These are phyloP conservation scores for Epirrhoe tristata DNA, from an alignment of 2,888 invertebrate species.

Conservation along the genomic window DNA sequence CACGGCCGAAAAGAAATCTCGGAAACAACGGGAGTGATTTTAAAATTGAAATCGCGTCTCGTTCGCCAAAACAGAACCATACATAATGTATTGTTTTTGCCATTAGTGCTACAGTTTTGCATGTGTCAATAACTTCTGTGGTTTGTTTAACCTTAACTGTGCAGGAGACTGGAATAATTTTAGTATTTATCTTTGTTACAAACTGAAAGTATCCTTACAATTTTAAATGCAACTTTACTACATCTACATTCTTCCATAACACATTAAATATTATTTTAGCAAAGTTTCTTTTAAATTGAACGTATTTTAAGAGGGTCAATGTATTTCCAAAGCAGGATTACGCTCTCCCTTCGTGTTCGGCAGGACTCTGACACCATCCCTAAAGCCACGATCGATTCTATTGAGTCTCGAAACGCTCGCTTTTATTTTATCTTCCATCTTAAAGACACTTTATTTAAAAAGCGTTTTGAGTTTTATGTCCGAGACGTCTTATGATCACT, in stretches of 20 bases:
- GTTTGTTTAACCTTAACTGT: slow-evolving; percentile 31
- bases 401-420: slow-evolving; percentile 27
- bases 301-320: background rate
- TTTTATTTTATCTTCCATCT: slow-evolving; percentile 37
- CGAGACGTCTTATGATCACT: slow-evolving; percentile 37
- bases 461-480: slow-evolving; percentile 38
- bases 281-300: background rate
- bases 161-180: slow-evolving; percentile 12
- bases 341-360: slow-evolving; percentile 17
- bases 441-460: slow-evolving; percentile 38
- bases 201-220: background rate
- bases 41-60: slow-evolving; percentile 62
- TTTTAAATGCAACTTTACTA: too few species aligned
- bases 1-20: slow-evolving; percentile 55
- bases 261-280: background rate
- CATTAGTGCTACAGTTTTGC: slow-evolving; percentile 54
- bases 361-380: slow-evolving; percentile 24
- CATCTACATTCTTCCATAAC: too few species aligned
- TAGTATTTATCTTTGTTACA: slow-evolving; percentile 4
- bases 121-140: slow-evolving; percentile 59
- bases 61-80: slow-evolving; percentile 49
- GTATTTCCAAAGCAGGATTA: slow-evolving; percentile 21
- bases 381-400: slow-evolving; percentile 34
- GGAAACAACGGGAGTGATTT: slow-evolving; percentile 61
- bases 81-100: slow-evolving; percentile 59